phyloP scores from a whole-genome alignment of 2,888 invertebrate genomes.

The Syrphus vitripennis region DNA sequence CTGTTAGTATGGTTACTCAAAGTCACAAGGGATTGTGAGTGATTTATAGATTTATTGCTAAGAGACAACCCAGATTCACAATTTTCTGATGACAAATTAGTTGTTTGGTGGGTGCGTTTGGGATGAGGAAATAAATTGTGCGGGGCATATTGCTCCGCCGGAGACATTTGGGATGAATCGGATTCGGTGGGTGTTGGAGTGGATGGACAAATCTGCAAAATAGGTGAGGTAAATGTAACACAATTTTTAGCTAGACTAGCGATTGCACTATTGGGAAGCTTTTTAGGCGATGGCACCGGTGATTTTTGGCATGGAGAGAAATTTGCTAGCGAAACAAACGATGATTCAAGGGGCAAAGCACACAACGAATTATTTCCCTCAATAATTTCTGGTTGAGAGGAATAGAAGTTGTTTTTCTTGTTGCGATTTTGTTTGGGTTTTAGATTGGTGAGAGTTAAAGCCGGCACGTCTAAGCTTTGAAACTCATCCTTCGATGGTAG shows the following conservation, averaged over 20 bases:
- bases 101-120: slow-evolving; percentile 9
- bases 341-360: slow-evolving; percentile 66
- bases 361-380: slow-evolving; percentile 47
- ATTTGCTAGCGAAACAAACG: slow-evolving; percentile 69
- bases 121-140: slow-evolving; percentile 19
- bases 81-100: slow-evolving; percentile 12
- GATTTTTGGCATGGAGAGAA: slow-evolving; percentile 72
- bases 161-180: slow-evolving; percentile 73
- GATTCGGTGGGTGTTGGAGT: slow-evolving; percentile 79
- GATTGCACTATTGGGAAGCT: slow-evolving; percentile 44
- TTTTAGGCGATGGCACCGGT: slow-evolving; percentile 14
- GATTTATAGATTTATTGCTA: slow-evolving; percentile 73
- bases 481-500: slow-evolving; percentile 7
- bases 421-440: slow-evolving; percentile 42
- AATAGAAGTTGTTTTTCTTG: slow-evolving; percentile 73
- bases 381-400: slow-evolving; percentile 77
- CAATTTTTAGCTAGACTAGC: slow-evolving; percentile 61
- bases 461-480: slow-evolving; percentile 45
- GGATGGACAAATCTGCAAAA: slow-evolving; percentile 78
- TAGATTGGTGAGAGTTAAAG: slow-evolving; percentile 38
- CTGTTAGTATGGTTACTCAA: slow-evolving; percentile 76
- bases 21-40: slow-evolving; percentile 69
- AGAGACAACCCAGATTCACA: slow-evolving; percentile 45
- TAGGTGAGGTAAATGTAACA: slow-evolving; percentile 62
- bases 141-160: slow-evolving; percentile 17